Base-by-base conservation (phyloP, 2,797 vertebrate species). In the Cuculus canorus region DNA sequence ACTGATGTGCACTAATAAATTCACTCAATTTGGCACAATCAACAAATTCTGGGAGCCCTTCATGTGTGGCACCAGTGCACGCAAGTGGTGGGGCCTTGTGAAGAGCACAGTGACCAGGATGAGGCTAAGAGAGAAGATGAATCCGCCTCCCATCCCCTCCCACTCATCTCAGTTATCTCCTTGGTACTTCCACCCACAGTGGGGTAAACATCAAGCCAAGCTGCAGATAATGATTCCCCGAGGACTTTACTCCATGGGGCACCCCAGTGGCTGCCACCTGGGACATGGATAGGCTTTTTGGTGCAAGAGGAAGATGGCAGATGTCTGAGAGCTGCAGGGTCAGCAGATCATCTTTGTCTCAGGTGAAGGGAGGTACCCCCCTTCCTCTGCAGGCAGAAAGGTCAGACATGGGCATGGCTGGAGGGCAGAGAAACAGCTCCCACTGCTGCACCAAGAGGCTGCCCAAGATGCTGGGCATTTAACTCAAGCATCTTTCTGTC, bases 41-140 rank as follows among this genome's bases (percentile, higher is more conserved):
- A 43, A 35, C 35, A 61, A 17, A 41, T 84, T 45, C 41, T 73
- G 39, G 60, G 35, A 73, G 5, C 17, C 9, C 17, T 25, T 39
- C 43, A 33, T 21, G 24, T 3, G 1, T 5, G 39, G 3, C 27
- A 63, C 27, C 21, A 59, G 56, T 33, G 24, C 1, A 1, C 39
- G 24, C 17, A 76, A n/a, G 35, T 15, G 28, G n/a, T 48, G 30
- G 59, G 59, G n/a, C 35, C 35, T 25, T 57, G 61, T 24, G 57
- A 22, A n/a, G 57, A 63, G 15, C 2, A 4, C 6, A 6, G 8
- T 4, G 45, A 7, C 23, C 48, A 52, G 32, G 45, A n/a, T 27
- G 28, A 45, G 13, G 17, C 39, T 21, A 24, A 28, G 28, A 32
- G 16, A 30, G 35, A 60, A 57, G 41, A 32, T 4, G 22, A 69